Evolutionary conservation across 2,113 vertebrate species (phyloP), one percentile per base, ranked within the genome.

Genomic region (Oncorhynchus keta): DNA sequence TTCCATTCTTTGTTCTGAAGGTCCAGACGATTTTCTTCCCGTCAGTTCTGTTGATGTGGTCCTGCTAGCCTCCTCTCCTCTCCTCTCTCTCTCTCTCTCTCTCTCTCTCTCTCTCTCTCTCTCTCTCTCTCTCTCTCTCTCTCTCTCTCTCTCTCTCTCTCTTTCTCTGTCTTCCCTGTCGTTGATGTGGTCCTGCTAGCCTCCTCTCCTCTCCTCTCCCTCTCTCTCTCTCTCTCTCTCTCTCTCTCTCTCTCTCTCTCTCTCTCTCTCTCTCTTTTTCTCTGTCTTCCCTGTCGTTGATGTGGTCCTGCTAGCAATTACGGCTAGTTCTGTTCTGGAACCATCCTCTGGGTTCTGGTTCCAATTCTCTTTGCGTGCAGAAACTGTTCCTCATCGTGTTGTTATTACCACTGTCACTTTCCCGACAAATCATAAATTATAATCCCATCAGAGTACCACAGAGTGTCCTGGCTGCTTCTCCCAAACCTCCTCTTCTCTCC

Each of bases 351-450:
- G 72, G 73, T 76, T 74, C 82, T 86, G 87, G 76, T 81, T 88
- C 84, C 77, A 88, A 84, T 0, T 87, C 67, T 39, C 70, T 75
- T 76, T 77, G 65, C 0, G 0, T 78, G 81, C 81, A 76, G 83
- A 86, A 79, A 77, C 80, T 74, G 76, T 79, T 84, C 79, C 82
- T 68, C 73, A 77, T 88, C 70, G 0, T 88, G 77, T 45, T 45
- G 39, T 91, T 87, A 88, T 92, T 88, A 90, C 89, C 76, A 84
- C 79, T 84, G 84, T 89, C 83, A 86, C 86, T 87, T 85, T 84
- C 76, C 76, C 30, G 51, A 83, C 82, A 88, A 87, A 89, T 88
- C 81, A 86, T 51, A 88, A 85, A 83, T 78, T 82, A 79, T 65
- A 57, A 67, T 83, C 74, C 77, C 28, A 45, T 45, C 39, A 45